These are phyloP conservation scores for Troides helena DNA, from an alignment of 2,888 invertebrate genomes.

Conservation along the genomic window DNA sequence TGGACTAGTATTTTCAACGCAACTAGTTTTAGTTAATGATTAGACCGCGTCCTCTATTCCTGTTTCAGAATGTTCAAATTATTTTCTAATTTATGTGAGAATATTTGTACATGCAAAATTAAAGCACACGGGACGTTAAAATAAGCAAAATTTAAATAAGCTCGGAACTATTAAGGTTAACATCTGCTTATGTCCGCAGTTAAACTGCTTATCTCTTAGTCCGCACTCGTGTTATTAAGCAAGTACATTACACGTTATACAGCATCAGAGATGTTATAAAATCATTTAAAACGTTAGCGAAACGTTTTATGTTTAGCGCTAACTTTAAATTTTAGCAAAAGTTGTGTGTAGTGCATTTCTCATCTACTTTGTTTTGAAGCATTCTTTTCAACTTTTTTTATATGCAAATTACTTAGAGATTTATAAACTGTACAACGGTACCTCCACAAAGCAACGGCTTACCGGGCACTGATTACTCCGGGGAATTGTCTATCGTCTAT, in stretches of 20 bases:
- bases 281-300: too few relatives aligned
- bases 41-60: too few relatives aligned
- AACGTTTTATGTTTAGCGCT: too few relatives aligned
- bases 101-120: neutral
- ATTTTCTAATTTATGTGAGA: too few relatives aligned
- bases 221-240: slow-evolving; percentile 9
- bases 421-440: neutral
- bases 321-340: too few relatives aligned
- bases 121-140: neutral
- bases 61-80: too few relatives aligned
- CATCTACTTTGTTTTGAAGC: neutral
- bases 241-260: neutral
- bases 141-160: slow-evolving; percentile 16
- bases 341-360: neutral
- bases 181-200: slow-evolving; percentile 15
- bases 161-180: slow-evolving; percentile 23
- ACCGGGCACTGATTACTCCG: neutral
- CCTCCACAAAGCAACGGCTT: neutral
- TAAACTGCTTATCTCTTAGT: slow-evolving; percentile 16
- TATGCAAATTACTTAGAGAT: neutral
- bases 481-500: neutral
- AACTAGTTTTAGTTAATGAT: too few relatives aligned
- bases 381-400: neutral
- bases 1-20: too few relatives aligned
- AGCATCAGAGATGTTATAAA: neutral